Conservation (phyloP, 2,113 vertebrate species). For the Ammodytes marinus region DNA sequence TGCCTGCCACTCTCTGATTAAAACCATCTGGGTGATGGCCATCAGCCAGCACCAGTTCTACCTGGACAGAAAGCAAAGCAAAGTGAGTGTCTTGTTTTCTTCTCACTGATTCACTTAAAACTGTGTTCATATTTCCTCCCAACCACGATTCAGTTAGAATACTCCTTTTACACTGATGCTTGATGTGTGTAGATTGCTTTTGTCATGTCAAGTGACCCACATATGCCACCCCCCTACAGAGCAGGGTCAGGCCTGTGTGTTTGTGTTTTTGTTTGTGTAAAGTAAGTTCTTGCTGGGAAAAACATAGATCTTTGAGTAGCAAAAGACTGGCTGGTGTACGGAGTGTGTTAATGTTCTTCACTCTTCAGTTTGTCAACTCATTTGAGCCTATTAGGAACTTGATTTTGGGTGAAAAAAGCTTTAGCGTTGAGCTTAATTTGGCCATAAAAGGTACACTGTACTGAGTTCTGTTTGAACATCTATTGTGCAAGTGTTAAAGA, state of each 20-base stretch:
- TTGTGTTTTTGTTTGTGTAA: neutral
- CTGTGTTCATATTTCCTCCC: neutral
- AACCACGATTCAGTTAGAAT: neutral
- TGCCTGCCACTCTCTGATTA: conserved; percentile 98
- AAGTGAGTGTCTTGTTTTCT: conserved; percentile 88
- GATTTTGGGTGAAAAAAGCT: neutral
- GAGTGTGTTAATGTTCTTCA: neutral
- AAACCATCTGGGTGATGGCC: conserved; percentile 99
- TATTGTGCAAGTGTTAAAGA: conserved; percentile 21
- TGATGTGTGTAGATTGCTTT: conserved; percentile 2
- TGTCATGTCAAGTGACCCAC: neutral
- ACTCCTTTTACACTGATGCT: neutral
- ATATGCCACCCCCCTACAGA: neutral
- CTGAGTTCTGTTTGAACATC: neutral
- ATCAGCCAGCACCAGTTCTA: conserved; percentile 99
- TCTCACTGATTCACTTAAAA: neutral
- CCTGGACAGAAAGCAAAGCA: conserved; percentile 97
- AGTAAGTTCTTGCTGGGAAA: neutral
- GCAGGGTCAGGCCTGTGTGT: neutral
- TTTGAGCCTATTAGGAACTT: neutral
- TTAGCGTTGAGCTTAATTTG: neutral
- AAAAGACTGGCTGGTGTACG: neutral
- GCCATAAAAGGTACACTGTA: no score
- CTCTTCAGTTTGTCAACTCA: neutral
- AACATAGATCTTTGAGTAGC: neutral